These are phyloP conservation scores for Himalopsyche phryganea DNA, from an alignment of 1,140 invertebrate genomes.

Conservation along the genomic window DNA sequence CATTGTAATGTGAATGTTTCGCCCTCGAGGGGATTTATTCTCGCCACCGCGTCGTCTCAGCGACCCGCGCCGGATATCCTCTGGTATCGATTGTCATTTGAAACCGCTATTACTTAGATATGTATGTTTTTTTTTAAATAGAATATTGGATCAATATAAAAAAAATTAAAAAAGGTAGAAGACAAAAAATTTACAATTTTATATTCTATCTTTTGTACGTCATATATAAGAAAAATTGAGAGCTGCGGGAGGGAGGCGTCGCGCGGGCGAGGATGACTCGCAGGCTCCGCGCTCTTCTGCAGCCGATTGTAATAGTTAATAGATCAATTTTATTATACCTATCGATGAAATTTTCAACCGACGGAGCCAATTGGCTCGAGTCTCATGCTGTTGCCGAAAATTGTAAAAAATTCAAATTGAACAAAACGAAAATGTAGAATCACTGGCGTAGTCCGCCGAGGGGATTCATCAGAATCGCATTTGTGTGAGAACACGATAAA, in stretches of 20 bases:
- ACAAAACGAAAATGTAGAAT: too few species aligned
- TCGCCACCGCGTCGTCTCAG: background rate
- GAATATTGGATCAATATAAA: too few species aligned
- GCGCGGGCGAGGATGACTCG: too few species aligned
- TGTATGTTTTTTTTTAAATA: too few species aligned
- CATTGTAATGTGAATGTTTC: conserved; percentile 30
- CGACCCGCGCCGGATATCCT: background rate
- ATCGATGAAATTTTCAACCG: background rate
- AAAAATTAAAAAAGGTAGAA: conserved; percentile 29
- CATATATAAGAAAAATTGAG: conserved; percentile 24
- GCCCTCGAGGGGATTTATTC: background rate
- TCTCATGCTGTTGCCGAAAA: too few species aligned
- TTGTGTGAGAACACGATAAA: conserved; percentile 31
- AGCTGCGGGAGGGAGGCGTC: background rate
- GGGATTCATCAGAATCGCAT: too few species aligned
- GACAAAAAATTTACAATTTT: conserved; percentile 31
- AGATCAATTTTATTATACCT: background rate
- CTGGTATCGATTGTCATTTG: too few species aligned
- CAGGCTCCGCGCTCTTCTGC: too few species aligned
- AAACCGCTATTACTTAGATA: too few species aligned
- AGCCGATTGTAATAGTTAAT: background rate
- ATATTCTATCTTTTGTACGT: conserved; percentile 34
- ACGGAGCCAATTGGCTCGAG: too few species aligned
- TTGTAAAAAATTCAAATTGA: too few species aligned
- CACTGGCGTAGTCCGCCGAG: too few species aligned